These are phyloP conservation scores for Drosophila lini DNA, from an alignment of 1,140 invertebrate genomes.

Conservation along the genomic window DNA sequence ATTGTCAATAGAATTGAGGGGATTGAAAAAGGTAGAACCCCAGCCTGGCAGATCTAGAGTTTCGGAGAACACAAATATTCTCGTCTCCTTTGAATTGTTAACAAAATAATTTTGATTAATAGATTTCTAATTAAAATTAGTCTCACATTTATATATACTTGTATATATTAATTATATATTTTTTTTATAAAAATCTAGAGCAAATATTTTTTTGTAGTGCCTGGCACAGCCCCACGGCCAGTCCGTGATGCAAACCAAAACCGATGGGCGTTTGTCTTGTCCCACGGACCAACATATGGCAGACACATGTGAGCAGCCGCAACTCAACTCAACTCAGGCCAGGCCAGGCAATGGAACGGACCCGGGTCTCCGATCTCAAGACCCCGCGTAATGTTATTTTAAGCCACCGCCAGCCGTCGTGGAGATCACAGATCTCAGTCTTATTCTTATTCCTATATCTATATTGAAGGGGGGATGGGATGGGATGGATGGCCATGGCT, in stretches of 20 bases:
- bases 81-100: no score
- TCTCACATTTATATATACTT: background rate
- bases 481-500: slow-evolving; percentile 21
- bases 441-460: background rate
- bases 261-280: slow-evolving; percentile 60
- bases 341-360: slow-evolving; percentile 23
- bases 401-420: slow-evolving; percentile 33
- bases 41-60: background rate
- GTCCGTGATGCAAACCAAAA: slow-evolving; percentile 57
- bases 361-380: slow-evolving; percentile 36
- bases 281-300: slow-evolving; percentile 77
- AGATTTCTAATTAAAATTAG: no score
- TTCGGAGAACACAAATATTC: no score
- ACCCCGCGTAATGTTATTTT: slow-evolving; percentile 58
- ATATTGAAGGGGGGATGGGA: background rate
- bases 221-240: slow-evolving; percentile 51
- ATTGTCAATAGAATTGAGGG: no score
- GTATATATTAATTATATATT: background rate
- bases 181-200: background rate
- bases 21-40: no score
- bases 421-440: slow-evolving; percentile 17
- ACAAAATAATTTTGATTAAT: no score
- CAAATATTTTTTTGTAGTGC: background rate
- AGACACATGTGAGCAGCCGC: slow-evolving; percentile 64
- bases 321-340: slow-evolving; percentile 8